These are phyloP conservation scores for Trichonephila clavata DNA, from an alignment of 1,140 invertebrate species.

Conservation along the genomic window DNA sequence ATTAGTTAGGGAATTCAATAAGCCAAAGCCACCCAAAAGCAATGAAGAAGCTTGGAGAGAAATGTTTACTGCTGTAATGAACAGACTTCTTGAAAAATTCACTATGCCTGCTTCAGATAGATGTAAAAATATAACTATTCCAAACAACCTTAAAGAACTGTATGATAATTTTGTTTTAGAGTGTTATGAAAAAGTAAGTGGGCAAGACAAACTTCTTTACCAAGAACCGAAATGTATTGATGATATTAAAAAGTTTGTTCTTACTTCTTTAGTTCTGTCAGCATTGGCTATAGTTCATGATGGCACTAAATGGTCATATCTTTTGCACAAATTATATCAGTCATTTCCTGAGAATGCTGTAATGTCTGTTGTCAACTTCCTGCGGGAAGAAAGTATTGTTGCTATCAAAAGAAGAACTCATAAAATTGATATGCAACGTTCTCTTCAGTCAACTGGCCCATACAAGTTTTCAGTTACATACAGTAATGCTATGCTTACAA, in stretches of 20 bases:
- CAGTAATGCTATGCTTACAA: conserved; percentile 47
- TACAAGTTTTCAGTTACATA: conserved; percentile 76
- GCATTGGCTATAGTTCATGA: conserved; percentile 85
- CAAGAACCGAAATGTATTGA: conserved; percentile 78
- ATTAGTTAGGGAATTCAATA: conserved; percentile 81
- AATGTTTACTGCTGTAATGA: conserved; percentile 77
- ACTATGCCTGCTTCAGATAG: conserved; percentile 48
- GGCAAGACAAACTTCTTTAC: not conserved
- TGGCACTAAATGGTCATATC: conserved; percentile 84
- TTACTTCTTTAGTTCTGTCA: conserved; percentile 78
- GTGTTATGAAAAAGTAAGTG: not conserved
- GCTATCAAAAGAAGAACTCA: conserved; percentile 79
- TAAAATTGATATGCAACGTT: conserved; percentile 22
- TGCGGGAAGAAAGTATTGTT: conserved; percentile 83
- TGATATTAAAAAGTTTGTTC: conserved; percentile 80
- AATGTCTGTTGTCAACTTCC: conserved; percentile 83
- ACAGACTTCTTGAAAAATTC: conserved; percentile 78
- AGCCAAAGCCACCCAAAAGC: conserved; percentile 64
- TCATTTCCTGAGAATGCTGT: conserved; percentile 86
- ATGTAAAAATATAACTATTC: conserved; percentile 59
- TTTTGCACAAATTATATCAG: conserved; percentile 87
- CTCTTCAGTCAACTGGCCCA: conserved; percentile 78
- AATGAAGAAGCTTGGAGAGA: conserved; percentile 74
- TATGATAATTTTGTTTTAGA: not conserved
- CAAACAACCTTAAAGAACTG: conserved; percentile 67